phyloP scores from a whole-genome alignment of 2,888 invertebrate genomes.

The Aleiodes leptofemur region DNA sequence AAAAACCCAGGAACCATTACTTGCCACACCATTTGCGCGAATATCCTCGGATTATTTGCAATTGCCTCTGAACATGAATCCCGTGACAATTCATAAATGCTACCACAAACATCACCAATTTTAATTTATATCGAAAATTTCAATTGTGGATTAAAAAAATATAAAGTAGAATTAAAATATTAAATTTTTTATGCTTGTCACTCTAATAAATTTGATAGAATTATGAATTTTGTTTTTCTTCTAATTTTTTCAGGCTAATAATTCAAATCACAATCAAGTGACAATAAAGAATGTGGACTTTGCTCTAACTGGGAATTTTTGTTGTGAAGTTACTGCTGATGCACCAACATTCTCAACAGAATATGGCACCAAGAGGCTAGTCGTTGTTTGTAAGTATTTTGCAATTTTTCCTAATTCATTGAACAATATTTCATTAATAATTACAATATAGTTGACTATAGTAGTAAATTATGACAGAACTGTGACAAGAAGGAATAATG shows the following conservation, averaged over 20 bases:
- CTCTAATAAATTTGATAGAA: not conserved
- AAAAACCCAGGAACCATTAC: conserved; percentile 39
- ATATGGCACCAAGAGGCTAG: conserved; percentile 81
- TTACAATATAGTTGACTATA: too few relatives aligned
- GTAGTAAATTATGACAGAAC: too few relatives aligned
- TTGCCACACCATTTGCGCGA: conserved; percentile 45
- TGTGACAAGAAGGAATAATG: too few relatives aligned
- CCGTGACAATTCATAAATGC: conserved; percentile 50
- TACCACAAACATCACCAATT: conserved; percentile 49
- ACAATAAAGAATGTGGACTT: conserved; percentile 83
- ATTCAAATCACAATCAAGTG: conserved; percentile 86
- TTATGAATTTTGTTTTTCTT: too few relatives aligned
- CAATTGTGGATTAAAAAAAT: not conserved
- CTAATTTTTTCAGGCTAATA: conserved; percentile 78
- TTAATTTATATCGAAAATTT: conserved; percentile 45
- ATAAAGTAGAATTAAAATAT: conserved; percentile 1
- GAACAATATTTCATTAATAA: too few relatives aligned
- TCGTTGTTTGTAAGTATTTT: conserved; percentile 84
- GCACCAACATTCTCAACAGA: conserved; percentile 83
- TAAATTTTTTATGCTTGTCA: conserved; percentile 18
- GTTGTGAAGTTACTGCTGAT: conserved; percentile 87
- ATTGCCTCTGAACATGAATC: conserved; percentile 47
- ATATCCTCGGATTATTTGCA: conserved; percentile 51
- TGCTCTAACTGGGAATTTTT: conserved; percentile 85
- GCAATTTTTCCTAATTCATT: too few relatives aligned